These are phyloP conservation scores for Pelecanoides urinatrix DNA, from an alignment of 2,113 vertebrate genomes.

Conservation along the genomic window DNA sequence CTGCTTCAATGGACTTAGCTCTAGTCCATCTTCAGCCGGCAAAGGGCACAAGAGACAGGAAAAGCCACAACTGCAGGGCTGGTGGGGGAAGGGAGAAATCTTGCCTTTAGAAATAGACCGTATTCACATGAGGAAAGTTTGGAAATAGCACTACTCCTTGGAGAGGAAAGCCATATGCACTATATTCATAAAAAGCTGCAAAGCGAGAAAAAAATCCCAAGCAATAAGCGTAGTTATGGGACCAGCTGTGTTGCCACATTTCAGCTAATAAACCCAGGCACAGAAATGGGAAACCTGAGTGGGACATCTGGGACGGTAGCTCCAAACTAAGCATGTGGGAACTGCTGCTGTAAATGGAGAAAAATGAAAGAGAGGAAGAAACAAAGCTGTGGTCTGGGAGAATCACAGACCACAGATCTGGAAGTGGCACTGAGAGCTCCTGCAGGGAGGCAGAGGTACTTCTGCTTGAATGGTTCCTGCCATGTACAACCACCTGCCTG, in stretches of 20 bases:
- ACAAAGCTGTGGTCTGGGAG: neutral
- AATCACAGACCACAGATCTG: neutral
- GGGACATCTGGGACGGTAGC: slow-evolving; percentile 2
- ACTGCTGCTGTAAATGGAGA: neutral
- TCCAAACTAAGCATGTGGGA: neutral
- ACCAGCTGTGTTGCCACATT: neutral
- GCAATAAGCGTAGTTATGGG: neutral
- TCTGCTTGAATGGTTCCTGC: neutral
- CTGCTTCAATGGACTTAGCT: neutral
- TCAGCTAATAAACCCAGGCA: slow-evolving; percentile 10
- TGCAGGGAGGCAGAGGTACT: neutral
- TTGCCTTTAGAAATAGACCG: neutral
- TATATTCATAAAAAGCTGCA: slow-evolving; percentile 3
- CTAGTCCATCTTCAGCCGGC: neutral
- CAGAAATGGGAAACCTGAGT: neutral
- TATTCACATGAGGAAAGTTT: neutral
- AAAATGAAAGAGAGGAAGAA: neutral
- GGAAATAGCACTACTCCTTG: slow-evolving; percentile 31
- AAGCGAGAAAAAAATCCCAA: neutral
- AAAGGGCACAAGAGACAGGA: neutral
- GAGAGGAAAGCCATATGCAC: neutral
- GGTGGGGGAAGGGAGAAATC: neutral
- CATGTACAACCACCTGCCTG: neutral
- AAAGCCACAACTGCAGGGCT: neutral
- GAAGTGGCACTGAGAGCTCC: neutral